Base-by-base conservation (phyloP, 1,140 invertebrate species). In the Drosophila equinoxialis region DNA sequence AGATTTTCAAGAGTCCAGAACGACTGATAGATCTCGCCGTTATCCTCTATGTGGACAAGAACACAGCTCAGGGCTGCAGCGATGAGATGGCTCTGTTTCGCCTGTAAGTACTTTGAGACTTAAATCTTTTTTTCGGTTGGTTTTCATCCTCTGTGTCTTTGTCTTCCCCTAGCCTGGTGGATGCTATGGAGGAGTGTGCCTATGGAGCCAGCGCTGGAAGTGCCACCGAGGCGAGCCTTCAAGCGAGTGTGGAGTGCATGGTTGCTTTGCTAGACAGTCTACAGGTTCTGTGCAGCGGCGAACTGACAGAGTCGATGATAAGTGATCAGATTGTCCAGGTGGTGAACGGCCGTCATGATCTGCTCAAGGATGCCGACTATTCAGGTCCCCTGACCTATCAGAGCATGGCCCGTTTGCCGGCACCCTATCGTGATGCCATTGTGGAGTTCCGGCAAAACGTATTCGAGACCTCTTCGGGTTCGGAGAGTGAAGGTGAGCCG, bases 31-130 rank as follows among this genome's bases (percentile, higher is more conserved):
- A 96, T 91, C 94, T 97, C 82, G 93, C 95, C 45, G 93, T 97
- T 13, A 93, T 95, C 42, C 89, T 97, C 1, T 94, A 94, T 58
- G 95, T 96, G 81, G 96, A 96, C 75, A 96, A 95, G 79, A 95
- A 94, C 74, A 95, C 94, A 33, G 95, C 94, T 68, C 95, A 97
- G 79, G 94, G 95, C 33, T 96, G 96, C 77, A 96, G 95, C 90
- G 96, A 98, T 92, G 96, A 98, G 91, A 96, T 98, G 95, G 96
- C 97, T 6, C 94, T 98, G 3, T 95, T 98, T 81, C 95, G 97
- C 93, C 93, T 98, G 97, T 98, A 93, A 95, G 95, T 94, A 70
- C 37, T 10, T 37, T 2, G 1, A 10, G 13, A 48, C 1, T 51
- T 30, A 14, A 13, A 3, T 6, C 48, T 23, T 6, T 5, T 6